A percentile compares a stretch with the other conserved stretches of the same genome.
phyloP scores from a whole-genome alignment of 2,113 vertebrate species.

The Alexandromys fortis region DNA sequence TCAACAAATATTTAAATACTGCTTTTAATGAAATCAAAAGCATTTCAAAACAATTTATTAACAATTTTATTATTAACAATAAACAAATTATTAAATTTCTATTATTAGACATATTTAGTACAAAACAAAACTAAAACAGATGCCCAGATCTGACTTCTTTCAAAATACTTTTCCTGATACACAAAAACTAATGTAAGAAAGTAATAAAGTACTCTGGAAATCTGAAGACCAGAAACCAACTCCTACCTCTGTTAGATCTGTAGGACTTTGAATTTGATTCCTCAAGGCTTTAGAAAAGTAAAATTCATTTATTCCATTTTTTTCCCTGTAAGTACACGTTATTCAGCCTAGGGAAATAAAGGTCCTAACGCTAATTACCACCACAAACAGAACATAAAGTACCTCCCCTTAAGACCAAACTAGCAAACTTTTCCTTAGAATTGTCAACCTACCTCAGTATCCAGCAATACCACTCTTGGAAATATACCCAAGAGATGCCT shows the following conservation, averaged over 20 bases:
- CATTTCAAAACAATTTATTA: not conserved
- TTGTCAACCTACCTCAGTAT: not conserved
- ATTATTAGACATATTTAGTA: not conserved
- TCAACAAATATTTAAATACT: constrained; percentile 41
- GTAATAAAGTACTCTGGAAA: not conserved
- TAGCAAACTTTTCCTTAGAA: not conserved
- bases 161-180: not conserved
- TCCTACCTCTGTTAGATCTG: not conserved
- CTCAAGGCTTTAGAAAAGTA: constrained; percentile 20
- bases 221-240: not conserved
- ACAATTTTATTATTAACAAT: too few species aligned
- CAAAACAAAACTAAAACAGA: not conserved
- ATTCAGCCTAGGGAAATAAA: not conserved
- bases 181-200: not conserved
- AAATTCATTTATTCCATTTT: not conserved
- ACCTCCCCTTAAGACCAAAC: not conserved
- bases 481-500: too few species aligned
- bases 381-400: not conserved
- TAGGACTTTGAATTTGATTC: not conserved
- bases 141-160: not conserved
- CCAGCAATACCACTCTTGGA: too few species aligned
- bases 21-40: constrained; percentile 18
- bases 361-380: not conserved
- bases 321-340: not conserved
- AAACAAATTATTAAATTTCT: constrained; percentile 39